phyloP scores from a whole-genome alignment of 2,113 vertebrate genomes.

The Vulpes vulpes region DNA sequence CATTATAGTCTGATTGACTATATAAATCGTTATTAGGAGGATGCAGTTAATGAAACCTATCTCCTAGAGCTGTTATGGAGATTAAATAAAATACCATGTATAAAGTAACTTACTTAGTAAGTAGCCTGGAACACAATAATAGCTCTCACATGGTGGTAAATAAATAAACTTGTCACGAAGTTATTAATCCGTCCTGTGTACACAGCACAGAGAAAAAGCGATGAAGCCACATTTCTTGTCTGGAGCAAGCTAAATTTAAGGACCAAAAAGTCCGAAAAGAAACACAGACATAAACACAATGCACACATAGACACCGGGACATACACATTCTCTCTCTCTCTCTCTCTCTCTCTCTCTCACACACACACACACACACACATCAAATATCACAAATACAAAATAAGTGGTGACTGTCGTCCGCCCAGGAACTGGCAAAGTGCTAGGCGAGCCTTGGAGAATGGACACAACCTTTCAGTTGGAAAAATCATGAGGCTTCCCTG shows the following conservation, averaged over 20 bases:
- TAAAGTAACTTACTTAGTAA: constrained; percentile 41
- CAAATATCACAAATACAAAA: neutral
- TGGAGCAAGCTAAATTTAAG: neutral
- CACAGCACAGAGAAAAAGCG: neutral
- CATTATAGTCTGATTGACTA: neutral
- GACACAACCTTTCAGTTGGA: neutral
- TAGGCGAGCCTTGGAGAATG: no score
- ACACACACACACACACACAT: neutral
- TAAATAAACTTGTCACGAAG: constrained; percentile 55
- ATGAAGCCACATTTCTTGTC: neutral
- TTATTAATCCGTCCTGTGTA: constrained; percentile 43
- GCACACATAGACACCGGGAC: neutral
- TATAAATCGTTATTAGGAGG: constrained; percentile 50
- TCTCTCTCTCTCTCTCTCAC: no score
- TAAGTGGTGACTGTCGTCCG: no score
- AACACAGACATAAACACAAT: neutral
- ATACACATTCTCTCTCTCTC: neutral
- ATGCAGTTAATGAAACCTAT: constrained; percentile 41
- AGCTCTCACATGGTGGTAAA: constrained; percentile 55
- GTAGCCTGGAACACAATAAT: constrained; percentile 50
- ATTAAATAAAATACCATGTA: constrained; percentile 63
- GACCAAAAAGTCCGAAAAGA: neutral
- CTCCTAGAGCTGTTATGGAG: constrained; percentile 24
- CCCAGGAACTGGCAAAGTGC: neutral
- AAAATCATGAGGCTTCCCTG: neutral